A percentile compares a stretch with the other conserved stretches of the same genome.
These are phyloP conservation scores for Enteromius treurensis DNA, from an alignment of 2,797 vertebrate genomes.

Conservation along the genomic window DNA sequence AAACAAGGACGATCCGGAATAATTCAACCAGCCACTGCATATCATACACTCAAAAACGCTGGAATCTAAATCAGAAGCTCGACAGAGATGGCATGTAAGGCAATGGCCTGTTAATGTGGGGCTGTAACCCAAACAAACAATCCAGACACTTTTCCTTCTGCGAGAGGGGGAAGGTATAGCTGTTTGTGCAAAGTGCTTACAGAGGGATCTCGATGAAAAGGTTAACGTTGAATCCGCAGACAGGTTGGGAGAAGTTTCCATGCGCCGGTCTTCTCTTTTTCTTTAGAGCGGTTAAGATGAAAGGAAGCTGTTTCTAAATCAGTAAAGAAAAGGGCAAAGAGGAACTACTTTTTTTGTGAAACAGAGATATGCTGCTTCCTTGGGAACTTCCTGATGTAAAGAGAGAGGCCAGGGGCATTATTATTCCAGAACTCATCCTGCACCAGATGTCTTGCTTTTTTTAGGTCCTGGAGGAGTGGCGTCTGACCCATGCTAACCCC, in stretches of 20 bases:
- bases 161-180: conserved; percentile 55
- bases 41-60: conserved; percentile 33
- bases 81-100: conserved; percentile 42
- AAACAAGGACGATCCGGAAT: conserved; percentile 35
- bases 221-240: conserved; percentile 80
- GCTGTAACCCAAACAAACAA: conserved; percentile 59
- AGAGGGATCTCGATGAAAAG: conserved; percentile 73
- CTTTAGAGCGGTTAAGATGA: conserved; percentile 25
- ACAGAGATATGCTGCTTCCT: conserved; percentile 72
- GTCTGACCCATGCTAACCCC: conserved; percentile 83
- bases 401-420: conserved; percentile 77
- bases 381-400: conserved; percentile 70
- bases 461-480: conserved; percentile 78
- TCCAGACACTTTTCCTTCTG: conserved; percentile 50
- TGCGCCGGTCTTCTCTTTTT: conserved; percentile 57
- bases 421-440: conserved; percentile 81
- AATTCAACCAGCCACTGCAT: conserved; percentile 19
- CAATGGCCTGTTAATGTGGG: conserved; percentile 39
- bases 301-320: conserved; percentile 25
- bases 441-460: conserved; percentile 84
- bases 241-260: not conserved
- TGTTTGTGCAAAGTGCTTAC: conserved; percentile 67
- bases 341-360: conserved; percentile 72
- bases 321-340: conserved; percentile 23
- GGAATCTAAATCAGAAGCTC: conserved; percentile 40